Evolutionary conservation across 2,113 vertebrate genomes (phyloP), one percentile per base, ranked within the genome.

Genomic region (human (Homo sapiens)): DNA sequence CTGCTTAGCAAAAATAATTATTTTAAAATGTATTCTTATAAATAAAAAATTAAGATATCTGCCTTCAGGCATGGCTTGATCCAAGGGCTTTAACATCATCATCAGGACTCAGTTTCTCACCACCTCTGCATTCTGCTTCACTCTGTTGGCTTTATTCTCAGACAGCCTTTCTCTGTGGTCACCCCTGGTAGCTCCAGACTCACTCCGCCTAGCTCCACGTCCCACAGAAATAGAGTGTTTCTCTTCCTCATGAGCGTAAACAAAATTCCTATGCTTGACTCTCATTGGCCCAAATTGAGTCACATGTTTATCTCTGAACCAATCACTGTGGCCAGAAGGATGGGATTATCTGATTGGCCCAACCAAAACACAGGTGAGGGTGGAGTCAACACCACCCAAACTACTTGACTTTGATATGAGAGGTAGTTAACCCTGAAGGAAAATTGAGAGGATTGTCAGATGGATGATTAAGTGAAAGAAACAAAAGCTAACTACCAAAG

Each of bases 31-130:
- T 72, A 32, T 22, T 92, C 3, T 43, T 40, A 35, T 12, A 84
- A 82, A 80, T 72, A 22, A 64, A 95, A 68, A 50, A 27, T 45
- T 55, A 48, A 30, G 2, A 27, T 16, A 0, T 0, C 35, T 25
- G 0, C 25, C 38, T 89, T 83, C 45, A 89, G 92, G 72, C 50
- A 68, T 38, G n/a, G 92, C 80, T 96, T 87, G 83, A 96, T 48
- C 73, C 70, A 86, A 73, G 7, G 17, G 27, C 48, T 93, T 55
- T 23, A 81, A 52, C 11, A 30, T 10, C 17, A 66, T 27, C 61
- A 3, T 61, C 30, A 75, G 22, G 38, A n/a, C 17, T 91, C 8
- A 2, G 50, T 32, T 79, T 86, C 32, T 84, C 4, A 2, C 10
- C 35, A 68, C 8, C 38, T 78, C 83, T 81, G 86, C 68, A 45